A percentile compares a stretch with the other conserved stretches of the same genome.
Evolutionary conservation across 2,797 vertebrate species (phyloP).

Genomic region (Glyptemys insculpta): DNA sequence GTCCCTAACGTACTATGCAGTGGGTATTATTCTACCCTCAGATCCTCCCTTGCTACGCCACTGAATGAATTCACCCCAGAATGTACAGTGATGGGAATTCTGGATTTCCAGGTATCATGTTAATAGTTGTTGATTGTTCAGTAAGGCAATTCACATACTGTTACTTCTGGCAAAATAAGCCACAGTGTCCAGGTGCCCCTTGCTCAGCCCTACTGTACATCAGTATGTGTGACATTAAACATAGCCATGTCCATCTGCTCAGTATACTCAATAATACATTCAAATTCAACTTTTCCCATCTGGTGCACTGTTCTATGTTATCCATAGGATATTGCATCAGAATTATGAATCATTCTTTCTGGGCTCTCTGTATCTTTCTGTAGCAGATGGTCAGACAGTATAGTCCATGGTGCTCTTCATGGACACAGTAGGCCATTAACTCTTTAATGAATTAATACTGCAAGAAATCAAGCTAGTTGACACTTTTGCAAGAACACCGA

Average conservation of each 20-base stretch:
- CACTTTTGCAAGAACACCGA: conserved; percentile 27
- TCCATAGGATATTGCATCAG: conserved; percentile 21
- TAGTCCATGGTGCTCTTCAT: conserved; percentile 24
- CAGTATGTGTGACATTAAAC: background rate
- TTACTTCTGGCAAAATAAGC: background rate
- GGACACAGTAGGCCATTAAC: background rate
- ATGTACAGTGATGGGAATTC: rapidly evolving
- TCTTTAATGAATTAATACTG: conserved; percentile 6
- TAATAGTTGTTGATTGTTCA: background rate
- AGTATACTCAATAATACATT: background rate
- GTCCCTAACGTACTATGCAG: background rate
- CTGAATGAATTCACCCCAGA: rapidly evolving
- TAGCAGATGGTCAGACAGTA: conserved; percentile 39
- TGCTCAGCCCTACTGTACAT: background rate
- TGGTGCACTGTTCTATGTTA: background rate
- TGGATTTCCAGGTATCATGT: conserved; percentile 5
- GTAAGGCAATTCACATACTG: background rate
- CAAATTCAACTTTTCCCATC: background rate
- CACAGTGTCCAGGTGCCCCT: background rate
- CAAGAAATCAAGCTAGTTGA: conserved; percentile 14
- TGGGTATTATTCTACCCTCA: background rate
- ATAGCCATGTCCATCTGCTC: conserved; percentile 38
- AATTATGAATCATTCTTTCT: conserved; percentile 39
- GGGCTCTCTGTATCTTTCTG: background rate
- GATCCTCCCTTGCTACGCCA: background rate